Base-by-base conservation (phyloP, 2,888 invertebrate species). In the Eilema sororculum region DNA sequence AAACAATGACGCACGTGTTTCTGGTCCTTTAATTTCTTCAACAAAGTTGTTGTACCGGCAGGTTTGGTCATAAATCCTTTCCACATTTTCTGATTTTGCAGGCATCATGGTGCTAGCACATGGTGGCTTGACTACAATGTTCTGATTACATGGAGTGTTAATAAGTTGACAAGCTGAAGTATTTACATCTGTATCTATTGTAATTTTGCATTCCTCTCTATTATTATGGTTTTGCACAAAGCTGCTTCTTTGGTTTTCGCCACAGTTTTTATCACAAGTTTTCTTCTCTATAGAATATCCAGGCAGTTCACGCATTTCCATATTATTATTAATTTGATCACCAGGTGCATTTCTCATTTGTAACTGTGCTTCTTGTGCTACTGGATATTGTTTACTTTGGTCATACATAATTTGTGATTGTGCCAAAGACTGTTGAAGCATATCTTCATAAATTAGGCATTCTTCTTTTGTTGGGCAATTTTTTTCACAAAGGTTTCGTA, bases 401-500 rank as follows among this genome's bases (percentile, higher is more conserved):
- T 58, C 24, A 24, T 16, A 13, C 13, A 4, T 16, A 5, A 28
- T 20, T 16, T 20, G 59, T 16, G 16, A 6, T 58, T 25, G 24
- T 58, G 25, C 12, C 5, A 28, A 28, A 1, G 28, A 59, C 13
- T 16, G 41, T 52, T 52, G 28, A 30, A 62, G 62, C 62, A 62
- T n/a, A 0, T 62, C 62, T 37, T 62, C 66, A 28, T 25, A 58
- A 66, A 13, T 20, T 28, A 20, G n/a, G 58, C 41, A 25, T n/a
- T 68, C 57, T 16, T 68, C 37, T 37, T 63, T 64, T n/a, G 57
- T 63, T 4, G 41, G 20, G 24, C 41, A 41, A 25, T n/a, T 28
- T 24, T 24, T 56, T 37, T 68, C 62, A 37, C 16, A 57, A 22
- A 20, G 13, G 20, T 12, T 41, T 8, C 3, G 68, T 57, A 37